Base-by-base conservation (phyloP, 2,888 invertebrate species). In the Folsomia candida region DNA sequence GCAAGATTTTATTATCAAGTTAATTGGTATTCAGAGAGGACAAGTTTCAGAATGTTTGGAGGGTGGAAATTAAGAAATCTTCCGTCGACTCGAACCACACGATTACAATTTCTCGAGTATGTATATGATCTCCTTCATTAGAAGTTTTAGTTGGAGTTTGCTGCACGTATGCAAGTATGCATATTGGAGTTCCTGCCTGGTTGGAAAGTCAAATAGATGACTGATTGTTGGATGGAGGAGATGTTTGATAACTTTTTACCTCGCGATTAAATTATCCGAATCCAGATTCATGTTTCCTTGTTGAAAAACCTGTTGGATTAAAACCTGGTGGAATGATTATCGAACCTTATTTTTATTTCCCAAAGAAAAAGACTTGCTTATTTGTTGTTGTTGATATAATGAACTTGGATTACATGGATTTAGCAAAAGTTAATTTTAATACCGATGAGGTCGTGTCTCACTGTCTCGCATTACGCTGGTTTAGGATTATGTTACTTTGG, bases 51-150 rank as follows among this genome's bases (percentile, higher is more conserved):
- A 51, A 37, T 29, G 37, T 37, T 37, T 37, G 22, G 63, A 60
- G 51, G 61, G 62, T 63, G 68, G 54, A 69, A 69, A 69, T 69
- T 69, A 69, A 69, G 69, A 69, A 69, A 69, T 69, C 69, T 69
- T 54, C 59, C 47, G 54, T 63, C 69, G 68, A 61, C 51, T 67
- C 14, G 37, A 14, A 37, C 37, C 14, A 14, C 37, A 37, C 37
- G 37, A 37, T 37, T 37, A 37, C 37, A 9, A 37, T 14, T 37
- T 37, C 37, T 37, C 37, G 6, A n/a, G n/a, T 37, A 9, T 14
- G 37, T 37, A 14, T 37, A 9, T 9, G 4, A 37, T 37, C 14
- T 37, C 37, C 14, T 37, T 37, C 37, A 37, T 37, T 37, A 37
- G 37, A 9, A 9, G 4, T 37, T 14, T 37, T 37, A 4, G 37